Conservation (phyloP, 2,888 invertebrate species). For the Acleris holmiana region DNA sequence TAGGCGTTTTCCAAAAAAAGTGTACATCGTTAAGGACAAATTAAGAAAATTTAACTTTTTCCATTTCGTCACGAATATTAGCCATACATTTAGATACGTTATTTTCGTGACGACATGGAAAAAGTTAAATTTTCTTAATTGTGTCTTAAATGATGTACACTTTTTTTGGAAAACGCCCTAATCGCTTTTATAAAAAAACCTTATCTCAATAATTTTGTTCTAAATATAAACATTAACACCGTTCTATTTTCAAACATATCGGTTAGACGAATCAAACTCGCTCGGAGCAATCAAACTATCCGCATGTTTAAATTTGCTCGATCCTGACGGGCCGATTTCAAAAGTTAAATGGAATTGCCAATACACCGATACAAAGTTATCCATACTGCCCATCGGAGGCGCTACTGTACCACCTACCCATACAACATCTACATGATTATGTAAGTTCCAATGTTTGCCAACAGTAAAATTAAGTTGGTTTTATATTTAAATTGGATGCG, state of each 20-base stretch:
- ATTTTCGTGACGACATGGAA: too few relatives aligned
- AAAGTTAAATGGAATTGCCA: slow-evolving; percentile 38
- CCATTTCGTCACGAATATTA: too few relatives aligned
- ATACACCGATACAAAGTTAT: slow-evolving; percentile 35
- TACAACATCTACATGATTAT: background rate
- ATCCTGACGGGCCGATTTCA: slow-evolving; percentile 29
- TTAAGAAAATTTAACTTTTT: too few relatives aligned
- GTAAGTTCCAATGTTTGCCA: background rate
- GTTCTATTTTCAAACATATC: slow-evolving; percentile 30
- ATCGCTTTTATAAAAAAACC: too few relatives aligned
- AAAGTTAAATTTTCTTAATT: too few relatives aligned
- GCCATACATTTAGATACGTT: too few relatives aligned
- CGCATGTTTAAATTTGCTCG: slow-evolving; percentile 34
- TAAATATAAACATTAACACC: background rate
- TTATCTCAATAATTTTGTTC: too few relatives aligned
- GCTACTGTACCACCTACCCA: background rate
- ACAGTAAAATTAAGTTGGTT: slow-evolving; percentile 20
- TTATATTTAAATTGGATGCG: slow-evolving; percentile 12
- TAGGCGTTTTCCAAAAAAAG: too few relatives aligned
- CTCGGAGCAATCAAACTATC: slow-evolving; percentile 35
- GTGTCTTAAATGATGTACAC: too few relatives aligned
- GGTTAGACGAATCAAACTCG: slow-evolving; percentile 27
- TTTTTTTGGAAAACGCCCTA: too few relatives aligned
- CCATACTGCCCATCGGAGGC: slow-evolving; percentile 13
- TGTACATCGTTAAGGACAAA: too few relatives aligned